Evolutionary conservation across 2,113 vertebrate genomes (phyloP).

Genomic region (Etia nguti): DNA sequence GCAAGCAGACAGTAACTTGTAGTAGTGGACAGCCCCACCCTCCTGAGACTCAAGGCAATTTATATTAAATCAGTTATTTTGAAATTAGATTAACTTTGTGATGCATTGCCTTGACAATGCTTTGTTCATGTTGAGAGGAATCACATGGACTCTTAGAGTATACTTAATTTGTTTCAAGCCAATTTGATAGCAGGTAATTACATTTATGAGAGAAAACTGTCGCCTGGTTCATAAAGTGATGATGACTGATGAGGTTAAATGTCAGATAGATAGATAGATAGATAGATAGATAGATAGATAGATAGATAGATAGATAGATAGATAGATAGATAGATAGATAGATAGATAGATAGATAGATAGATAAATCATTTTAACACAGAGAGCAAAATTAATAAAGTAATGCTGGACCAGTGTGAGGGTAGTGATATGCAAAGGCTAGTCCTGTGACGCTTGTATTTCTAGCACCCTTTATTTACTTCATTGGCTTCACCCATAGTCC

Average conservation of each 20-base stretch:
- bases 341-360: too few relatives aligned
- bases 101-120: neutral
- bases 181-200: neutral
- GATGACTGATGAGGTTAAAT: neutral
- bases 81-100: neutral
- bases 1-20: neutral
- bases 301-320: neutral
- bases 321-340: neutral
- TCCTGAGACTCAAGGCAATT: neutral
- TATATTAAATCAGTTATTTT: neutral
- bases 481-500: neutral
- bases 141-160: neutral
- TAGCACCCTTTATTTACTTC: neutral
- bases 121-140: neutral
- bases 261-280: neutral
- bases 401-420: neutral
- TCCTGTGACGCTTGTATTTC: neutral
- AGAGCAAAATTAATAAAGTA: neutral
- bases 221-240: neutral
- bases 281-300: neutral
- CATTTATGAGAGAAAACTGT: neutral
- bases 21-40: neutral
- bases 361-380: neutral
- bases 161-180: neutral
- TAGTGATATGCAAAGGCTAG: neutral